Base-by-base conservation (phyloP, 2,888 invertebrate genomes). In the Athalia circularis region DNA sequence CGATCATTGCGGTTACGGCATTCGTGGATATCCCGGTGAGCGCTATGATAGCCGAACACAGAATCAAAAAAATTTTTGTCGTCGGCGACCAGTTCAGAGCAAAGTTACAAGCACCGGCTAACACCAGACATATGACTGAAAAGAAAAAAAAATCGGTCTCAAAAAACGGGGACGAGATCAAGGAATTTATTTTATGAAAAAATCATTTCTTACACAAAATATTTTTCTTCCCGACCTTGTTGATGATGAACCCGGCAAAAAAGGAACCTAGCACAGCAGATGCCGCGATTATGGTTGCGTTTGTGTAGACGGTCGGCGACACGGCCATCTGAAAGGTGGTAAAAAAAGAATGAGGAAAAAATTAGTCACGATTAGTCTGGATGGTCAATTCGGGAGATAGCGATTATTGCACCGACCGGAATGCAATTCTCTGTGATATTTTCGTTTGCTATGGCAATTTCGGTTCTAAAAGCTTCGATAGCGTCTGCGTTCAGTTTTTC, bases 271-370 rank as follows among this genome's bases (percentile, higher is more conserved):
- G n/a, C 5, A 89, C 87, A 0, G 88, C 86, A 0, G 88, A 87
- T 0, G 84, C 70, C 0, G 89, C 89, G 72, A 90, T 90, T n/a
- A 86, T 84, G 43, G 88, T 87, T 3, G 90, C 89, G 80, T 89
- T 90, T 15, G 85, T 80, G 79, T 88, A 90, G 47, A 90, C 80
- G 5, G 80, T 80, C 1, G 86, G 80, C 72, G 84, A 85, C 59
- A 89, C 83, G 62, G 77, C 78, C 82, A 89, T 87, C 90, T 90
- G 82, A 57, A 29, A 29, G 29, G 0, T 29, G 29, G 29, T 29
- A 86, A 82, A 61, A n/a, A 61, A 45, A 75, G 65, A 65, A 54
- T 29, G 29, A 67, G 9, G 5, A 15, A 13, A 29, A 4, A 8
- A 62, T 62, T 29, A 43, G 43, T 29, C 6, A 3, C 7, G 9